A percentile compares a stretch with the other conserved stretches of the same genome.
Evolutionary conservation across 2,888 invertebrate genomes (phyloP).

Genomic region (Tubulanus polymorphus): DNA sequence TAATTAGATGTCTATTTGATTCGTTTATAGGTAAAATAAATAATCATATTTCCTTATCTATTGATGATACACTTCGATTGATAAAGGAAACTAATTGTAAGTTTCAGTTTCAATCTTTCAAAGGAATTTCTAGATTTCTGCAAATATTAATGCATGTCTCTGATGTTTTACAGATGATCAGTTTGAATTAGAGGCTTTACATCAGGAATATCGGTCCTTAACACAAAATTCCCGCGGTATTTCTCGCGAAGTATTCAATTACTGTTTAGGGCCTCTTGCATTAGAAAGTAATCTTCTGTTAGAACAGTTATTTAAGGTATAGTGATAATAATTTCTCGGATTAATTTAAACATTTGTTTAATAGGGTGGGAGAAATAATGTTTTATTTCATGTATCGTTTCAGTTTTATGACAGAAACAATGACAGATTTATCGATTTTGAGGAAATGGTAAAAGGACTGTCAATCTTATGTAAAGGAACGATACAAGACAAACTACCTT

Average conservation of each 20-base stretch:
- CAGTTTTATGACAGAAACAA: constrained; percentile 1
- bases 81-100: constrained; percentile 2
- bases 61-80: not conserved
- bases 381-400: too few species aligned
- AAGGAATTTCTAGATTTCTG: not conserved
- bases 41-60: not conserved
- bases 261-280: constrained; percentile 3
- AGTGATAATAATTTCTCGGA: not conserved
- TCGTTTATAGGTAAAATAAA: not conserved
- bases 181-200: constrained; percentile 4
- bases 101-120: not conserved
- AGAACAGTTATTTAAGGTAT: constrained; percentile 5
- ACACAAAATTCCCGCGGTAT: not conserved
- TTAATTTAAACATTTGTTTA: not conserved
- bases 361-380: too few species aligned
- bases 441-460: not conserved
- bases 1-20: not conserved
- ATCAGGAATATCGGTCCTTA: not conserved
- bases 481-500: not conserved
- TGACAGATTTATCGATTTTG: constrained; percentile 1
- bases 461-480: not conserved
- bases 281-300: not conserved
- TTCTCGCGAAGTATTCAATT: constrained; percentile 1
- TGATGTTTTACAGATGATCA: constrained; percentile 4
- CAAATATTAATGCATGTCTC: not conserved